Evolutionary conservation across 2,888 invertebrate species (phyloP), one percentile per base, ranked within the genome.

Genomic region (Cosmorhoe ocellata): DNA sequence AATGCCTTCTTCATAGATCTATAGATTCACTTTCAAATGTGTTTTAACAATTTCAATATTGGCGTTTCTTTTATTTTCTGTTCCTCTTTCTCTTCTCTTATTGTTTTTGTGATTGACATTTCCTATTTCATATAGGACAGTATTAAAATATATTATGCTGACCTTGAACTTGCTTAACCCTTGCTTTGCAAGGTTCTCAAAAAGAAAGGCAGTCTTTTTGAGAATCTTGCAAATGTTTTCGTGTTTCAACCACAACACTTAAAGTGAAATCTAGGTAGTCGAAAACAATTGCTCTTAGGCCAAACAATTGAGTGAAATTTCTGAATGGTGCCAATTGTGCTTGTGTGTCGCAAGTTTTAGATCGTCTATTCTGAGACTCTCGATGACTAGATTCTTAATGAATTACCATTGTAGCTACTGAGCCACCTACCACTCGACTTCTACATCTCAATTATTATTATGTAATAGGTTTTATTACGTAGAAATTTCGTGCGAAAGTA

Each of bases 321-420:
- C 31, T 51, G 43, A 58, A 54, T 59, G 51, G 48, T 61, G 58
- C 59, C 61, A 58, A 56, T 52, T 56, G 56, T 59, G 50, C 45
- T 40, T 51, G 37, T 47, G 54, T 56, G 53, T 56, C 51, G 38
- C 49, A 24, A 42, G 31, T 37, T 54, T 53, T 53, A 53, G 40
- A 47, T 31, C 30, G 43, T 38, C 45, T 57, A 53, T 55, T 57
- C 14, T 56, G 40, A 44, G 53, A 49, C 28, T 14, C 36, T 48
- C 38, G 14, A 13, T 34, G 34, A 45, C 28, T 30, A 45, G 32
- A 27, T 37, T 41, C 11, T 31, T 28, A 39, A 32, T 41, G 13
- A 14, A 36, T 28, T 10, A 28, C 28, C 10, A 28, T 1, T 36
- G 18, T n/a, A n/a, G 28, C 28, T n/a, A 28, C 10, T 33, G 14